Conservation (phyloP, 2,888 invertebrate species). For the Nipponacmea schrenckii region DNA sequence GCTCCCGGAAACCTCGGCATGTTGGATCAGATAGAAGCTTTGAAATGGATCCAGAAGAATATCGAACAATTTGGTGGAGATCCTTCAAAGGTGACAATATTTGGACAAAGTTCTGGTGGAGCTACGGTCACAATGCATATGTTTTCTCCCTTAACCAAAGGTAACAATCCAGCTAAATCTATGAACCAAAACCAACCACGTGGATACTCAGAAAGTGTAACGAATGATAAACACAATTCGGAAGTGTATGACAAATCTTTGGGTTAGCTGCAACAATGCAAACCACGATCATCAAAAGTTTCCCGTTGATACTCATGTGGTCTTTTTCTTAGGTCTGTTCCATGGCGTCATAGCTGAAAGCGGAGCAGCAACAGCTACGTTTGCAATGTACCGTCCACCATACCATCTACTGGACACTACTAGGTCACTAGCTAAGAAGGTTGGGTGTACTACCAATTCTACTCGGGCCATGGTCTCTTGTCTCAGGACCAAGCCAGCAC, state of each 20-base stretch:
- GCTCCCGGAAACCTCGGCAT: conserved; percentile 90
- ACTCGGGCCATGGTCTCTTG: conserved; percentile 52
- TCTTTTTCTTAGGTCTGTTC: conserved; percentile 65
- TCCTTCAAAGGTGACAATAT: conserved; percentile 36
- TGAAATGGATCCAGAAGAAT: conserved; percentile 92
- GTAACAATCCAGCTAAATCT: conserved; percentile 6
- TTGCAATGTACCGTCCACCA: conserved; percentile 68
- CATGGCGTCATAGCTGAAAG: conserved; percentile 71
- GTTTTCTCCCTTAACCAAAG: conserved; percentile 39
- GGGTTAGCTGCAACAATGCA: too few species aligned
- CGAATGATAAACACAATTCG: too few species aligned
- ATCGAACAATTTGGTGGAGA: conserved; percentile 70
- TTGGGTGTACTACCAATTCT: conserved; percentile 51
- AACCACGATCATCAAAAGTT: too few species aligned
- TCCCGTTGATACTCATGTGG: too few species aligned
- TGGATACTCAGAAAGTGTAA: too few species aligned
- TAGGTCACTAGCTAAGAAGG: conserved; percentile 48
- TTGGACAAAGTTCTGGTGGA: conserved; percentile 51
- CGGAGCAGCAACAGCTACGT: conserved; percentile 70
- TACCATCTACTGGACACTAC: conserved; percentile 45
- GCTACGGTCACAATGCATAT: conserved; percentile 41
- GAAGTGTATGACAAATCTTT: too few species aligned
- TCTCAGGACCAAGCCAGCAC: conserved; percentile 39
- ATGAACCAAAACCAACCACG: too few species aligned
- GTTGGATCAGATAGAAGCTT: conserved; percentile 92